Conservation (phyloP, 2,888 invertebrate species). For the Sphecodes monilicornis region DNA sequence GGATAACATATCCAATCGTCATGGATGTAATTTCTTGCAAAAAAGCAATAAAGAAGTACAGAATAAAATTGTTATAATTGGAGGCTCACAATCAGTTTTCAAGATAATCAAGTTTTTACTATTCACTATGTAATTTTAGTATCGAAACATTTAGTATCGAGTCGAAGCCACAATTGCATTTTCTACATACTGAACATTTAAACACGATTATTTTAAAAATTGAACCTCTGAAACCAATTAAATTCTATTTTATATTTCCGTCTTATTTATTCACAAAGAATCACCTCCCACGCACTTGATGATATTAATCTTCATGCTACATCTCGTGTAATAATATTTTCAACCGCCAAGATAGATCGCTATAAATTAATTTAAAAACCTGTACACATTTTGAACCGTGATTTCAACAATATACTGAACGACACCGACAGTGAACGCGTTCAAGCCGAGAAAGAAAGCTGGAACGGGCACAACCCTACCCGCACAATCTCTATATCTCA, state of each 20-base stretch:
- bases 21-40: too few relatives aligned
- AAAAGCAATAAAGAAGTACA: too few relatives aligned
- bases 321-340: not conserved
- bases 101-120: not conserved
- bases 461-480: constrained; percentile 29
- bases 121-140: too few relatives aligned
- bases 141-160: too few relatives aligned
- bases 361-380: not conserved
- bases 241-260: not conserved
- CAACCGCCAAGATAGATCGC: not conserved
- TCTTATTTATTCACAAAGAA: not conserved
- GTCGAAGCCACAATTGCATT: too few relatives aligned
- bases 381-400: not conserved
- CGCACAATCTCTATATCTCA: constrained; percentile 32
- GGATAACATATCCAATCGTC: too few relatives aligned
- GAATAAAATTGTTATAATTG: too few relatives aligned
- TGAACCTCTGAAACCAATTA: not conserved
- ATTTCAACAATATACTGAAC: not conserved
- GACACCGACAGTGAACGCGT: not conserved
- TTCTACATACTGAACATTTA: not conserved
- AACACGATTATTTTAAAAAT: not conserved
- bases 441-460: constrained; percentile 1
- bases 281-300: not conserved
- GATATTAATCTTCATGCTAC: not conserved
- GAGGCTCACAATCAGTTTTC: not conserved